Evolutionary conservation across 1,140 invertebrate genomes (phyloP), one percentile per base, ranked within the genome.

Genomic region (Popillia japonica): DNA sequence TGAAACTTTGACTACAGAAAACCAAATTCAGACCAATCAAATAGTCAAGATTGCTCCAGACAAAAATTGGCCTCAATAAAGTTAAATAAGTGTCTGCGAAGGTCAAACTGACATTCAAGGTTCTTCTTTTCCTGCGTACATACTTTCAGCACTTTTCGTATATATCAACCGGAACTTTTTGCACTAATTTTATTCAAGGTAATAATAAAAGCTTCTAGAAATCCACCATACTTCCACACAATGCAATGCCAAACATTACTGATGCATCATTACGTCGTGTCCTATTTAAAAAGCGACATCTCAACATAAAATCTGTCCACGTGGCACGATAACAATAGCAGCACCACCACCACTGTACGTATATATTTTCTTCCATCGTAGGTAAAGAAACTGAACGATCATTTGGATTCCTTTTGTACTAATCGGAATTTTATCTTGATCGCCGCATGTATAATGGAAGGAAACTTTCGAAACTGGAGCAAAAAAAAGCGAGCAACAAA

Each of bases 371-470:
- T 68, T 34, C 27, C 27, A 34, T 34, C 61, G 61, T 27, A 27
- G 61, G 61, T 68, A 68, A 68, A 68, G 61, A 68, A 68, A 68
- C 61, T 68, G 61, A 11, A 68, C 22, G 61, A 68, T 22, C 61
- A 27, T 34, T 68, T 68, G 20, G 61, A 68, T 68, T 68, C 61
- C 61, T 23, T 68, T 68, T 68, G 61, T 68, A 68, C 61, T 68
- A 68, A 68, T 68, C 61, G 61, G 61, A 68, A 68, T 68, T 68
- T 68, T 68, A 68, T 68, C 61, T 68, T 22, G 61, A 68, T 68
- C 61, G 20, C 22, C 22, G 61, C 27, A 14, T 8, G 61, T 68
- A 68, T 68, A 68, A 68, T 68, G 61, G 22, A 55, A 68, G 61
- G 22, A 27, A 68, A 68, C 61, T 68, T 68, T 68, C 22, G 61